phyloP scores from a whole-genome alignment of 2,113 vertebrate genomes.

The Micronycteris hirsuta region DNA sequence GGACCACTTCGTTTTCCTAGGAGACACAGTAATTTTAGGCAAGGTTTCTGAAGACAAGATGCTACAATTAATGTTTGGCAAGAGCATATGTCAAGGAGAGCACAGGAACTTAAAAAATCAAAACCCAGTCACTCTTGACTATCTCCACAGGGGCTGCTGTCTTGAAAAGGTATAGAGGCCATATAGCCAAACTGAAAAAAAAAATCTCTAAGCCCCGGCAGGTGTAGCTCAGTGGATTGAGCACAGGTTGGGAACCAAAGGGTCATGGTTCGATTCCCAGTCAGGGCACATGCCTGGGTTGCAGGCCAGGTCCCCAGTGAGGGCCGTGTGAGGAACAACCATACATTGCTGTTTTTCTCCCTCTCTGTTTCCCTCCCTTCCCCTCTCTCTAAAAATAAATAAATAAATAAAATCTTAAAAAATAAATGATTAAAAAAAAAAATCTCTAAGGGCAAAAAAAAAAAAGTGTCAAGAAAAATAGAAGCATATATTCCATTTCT shows the following conservation, averaged over 20 bases:
- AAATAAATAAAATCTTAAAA: no score
- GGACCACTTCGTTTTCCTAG: background rate
- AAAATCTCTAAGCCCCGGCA: background rate
- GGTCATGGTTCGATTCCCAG: no score
- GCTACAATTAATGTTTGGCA: background rate
- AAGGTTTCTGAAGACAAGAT: slow-evolving; percentile 11
- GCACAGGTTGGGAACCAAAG: no score
- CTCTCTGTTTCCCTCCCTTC: no score
- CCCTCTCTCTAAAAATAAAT: no score
- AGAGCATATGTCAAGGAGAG: background rate
- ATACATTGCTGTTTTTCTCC: no score
- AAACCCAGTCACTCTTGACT: background rate
- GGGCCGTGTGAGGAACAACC: no score
- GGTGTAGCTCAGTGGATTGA: no score
- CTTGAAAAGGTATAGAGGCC: background rate
- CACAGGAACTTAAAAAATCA: background rate
- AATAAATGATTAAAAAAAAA: no score
- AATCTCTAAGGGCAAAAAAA: background rate
- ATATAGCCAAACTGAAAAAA: background rate
- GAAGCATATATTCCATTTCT: slow-evolving; percentile 29
- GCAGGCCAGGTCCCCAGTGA: no score
- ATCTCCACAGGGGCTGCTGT: background rate
- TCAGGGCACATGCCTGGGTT: no score
- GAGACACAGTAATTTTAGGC: background rate
- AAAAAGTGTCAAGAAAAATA: slow-evolving; percentile 8